Conservation (phyloP, 2,888 invertebrate genomes). For the Actias luna region DNA sequence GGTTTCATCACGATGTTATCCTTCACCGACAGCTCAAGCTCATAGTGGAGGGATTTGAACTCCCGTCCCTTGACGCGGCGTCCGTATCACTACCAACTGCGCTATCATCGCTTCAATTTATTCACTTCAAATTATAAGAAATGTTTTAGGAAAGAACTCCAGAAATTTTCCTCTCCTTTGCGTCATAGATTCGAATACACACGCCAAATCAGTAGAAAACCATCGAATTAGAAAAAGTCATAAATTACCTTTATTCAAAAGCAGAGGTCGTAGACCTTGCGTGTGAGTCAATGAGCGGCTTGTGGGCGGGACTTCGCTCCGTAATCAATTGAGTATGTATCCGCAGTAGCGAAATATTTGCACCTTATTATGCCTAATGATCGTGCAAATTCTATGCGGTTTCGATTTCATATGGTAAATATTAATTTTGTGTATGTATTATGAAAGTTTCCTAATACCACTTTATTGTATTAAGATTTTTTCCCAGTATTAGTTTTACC, state of each 20-base stretch:
- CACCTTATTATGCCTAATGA: neutral
- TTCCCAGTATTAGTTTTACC: too few relatives aligned
- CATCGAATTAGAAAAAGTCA: conserved; percentile 13
- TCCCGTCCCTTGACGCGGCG: too few relatives aligned
- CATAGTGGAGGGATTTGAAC: too few relatives aligned
- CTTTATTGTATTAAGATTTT: too few relatives aligned
- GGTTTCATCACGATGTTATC: too few relatives aligned
- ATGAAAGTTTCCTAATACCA: too few relatives aligned
- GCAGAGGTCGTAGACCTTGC: conserved; percentile 13
- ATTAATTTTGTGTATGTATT: neutral
- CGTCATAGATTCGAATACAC: neutral
- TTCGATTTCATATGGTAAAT: neutral
- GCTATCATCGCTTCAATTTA: too few relatives aligned
- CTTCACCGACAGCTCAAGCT: too few relatives aligned
- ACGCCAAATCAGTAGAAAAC: conserved; percentile 1
- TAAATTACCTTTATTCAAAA: conserved; percentile 15
- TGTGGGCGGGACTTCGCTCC: conserved; percentile 10
- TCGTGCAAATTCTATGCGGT: neutral
- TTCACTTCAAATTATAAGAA: neutral
- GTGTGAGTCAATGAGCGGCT: conserved; percentile 8
- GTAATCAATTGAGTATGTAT: neutral
- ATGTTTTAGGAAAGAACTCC: neutral
- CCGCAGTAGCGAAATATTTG: neutral
- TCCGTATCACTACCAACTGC: too few relatives aligned
- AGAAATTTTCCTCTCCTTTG: neutral